Conservation (phyloP, 2,888 invertebrate species). For the Teleiodes luculella region DNA sequence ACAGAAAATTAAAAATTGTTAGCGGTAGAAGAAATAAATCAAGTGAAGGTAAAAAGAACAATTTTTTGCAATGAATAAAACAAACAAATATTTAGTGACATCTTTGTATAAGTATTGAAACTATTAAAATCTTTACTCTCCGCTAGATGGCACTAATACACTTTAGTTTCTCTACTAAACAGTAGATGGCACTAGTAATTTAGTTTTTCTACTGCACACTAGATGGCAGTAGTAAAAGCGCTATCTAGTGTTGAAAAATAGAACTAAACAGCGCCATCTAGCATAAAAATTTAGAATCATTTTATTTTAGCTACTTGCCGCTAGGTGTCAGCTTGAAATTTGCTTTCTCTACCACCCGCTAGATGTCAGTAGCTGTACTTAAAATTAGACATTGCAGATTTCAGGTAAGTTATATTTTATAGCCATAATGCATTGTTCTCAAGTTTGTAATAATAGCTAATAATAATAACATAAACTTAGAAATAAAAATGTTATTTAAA, state of each 20-base stretch:
- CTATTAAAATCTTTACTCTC: neutral
- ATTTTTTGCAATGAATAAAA: neutral
- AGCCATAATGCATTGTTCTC: no score
- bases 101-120: neutral
- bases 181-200: neutral
- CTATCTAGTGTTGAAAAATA: slow-evolving; percentile 14
- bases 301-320: slow-evolving; percentile 24
- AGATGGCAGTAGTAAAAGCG: slow-evolving; percentile 28
- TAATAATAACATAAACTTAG: no score
- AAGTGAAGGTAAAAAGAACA: neutral
- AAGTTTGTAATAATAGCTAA: no score
- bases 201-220: slow-evolving; percentile 16
- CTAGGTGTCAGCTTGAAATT: slow-evolving; percentile 28
- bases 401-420: no score
- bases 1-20: no score
- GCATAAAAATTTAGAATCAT: slow-evolving; percentile 2
- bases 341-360: neutral
- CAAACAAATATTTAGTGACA: neutral
- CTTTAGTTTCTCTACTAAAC: neutral
- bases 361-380: slow-evolving; percentile 8
- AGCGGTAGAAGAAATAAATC: no score
- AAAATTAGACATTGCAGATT: no score
- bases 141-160: neutral
- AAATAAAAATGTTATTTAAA: neutral
- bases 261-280: slow-evolving; percentile 19